A percentile compares a stretch with the other conserved stretches of the same genome.
These are phyloP conservation scores for Vulpes vulpes DNA, from an alignment of 2,113 vertebrate species.

Conservation along the genomic window DNA sequence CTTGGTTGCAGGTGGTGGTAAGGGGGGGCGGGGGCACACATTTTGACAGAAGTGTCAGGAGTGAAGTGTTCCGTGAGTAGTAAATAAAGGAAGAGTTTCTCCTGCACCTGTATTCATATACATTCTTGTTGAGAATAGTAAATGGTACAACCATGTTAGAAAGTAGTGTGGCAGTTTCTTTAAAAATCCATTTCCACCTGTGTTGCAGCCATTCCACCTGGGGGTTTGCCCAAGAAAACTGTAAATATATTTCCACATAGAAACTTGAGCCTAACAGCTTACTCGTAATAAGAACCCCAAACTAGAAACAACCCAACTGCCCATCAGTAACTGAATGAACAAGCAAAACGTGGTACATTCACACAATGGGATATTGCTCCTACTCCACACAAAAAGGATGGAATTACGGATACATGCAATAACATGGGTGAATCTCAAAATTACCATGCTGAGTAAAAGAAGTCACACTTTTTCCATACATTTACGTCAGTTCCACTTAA, in stretches of 20 bases:
- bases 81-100: background rate
- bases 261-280: background rate
- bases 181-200: background rate
- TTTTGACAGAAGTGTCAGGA: background rate
- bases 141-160: background rate
- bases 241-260: background rate
- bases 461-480: background rate
- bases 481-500: background rate
- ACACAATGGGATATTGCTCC: too few relatives aligned
- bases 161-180: background rate
- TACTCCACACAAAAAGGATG: background rate
- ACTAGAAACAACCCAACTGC: background rate
- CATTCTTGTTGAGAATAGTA: background rate
- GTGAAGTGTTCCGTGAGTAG: background rate
- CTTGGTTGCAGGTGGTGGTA: background rate
- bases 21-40: background rate
- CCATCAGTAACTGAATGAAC: background rate
- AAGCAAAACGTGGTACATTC: background rate
- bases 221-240: background rate
- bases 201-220: background rate
- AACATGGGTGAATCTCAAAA: background rate
- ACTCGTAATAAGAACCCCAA: background rate
- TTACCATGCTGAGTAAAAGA: background rate
- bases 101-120: background rate
- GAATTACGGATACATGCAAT: background rate